Evolutionary conservation across 1,140 invertebrate species (phyloP), one percentile per base, ranked within the genome.

Genomic region (Aphelenchoides besseyi): DNA sequence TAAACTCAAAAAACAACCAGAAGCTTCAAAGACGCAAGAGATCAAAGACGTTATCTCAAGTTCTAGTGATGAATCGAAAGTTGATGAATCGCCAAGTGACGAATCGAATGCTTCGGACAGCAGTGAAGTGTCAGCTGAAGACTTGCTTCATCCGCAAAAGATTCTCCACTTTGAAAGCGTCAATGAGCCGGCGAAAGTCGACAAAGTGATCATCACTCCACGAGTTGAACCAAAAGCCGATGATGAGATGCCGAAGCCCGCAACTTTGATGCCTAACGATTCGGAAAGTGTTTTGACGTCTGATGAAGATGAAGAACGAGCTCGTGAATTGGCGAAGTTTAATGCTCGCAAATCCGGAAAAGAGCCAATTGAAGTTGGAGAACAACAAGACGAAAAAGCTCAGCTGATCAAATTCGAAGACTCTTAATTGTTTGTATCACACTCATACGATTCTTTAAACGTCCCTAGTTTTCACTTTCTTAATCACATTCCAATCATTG

Each of bases 351-450:
- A 37, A 12, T 66, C 63, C n/a, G 63, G 63, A 37, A 37, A 66
- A 3, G 63, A 66, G 63, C 30, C 8, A 53, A 37, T n/a, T n/a
- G 63, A 66, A 53, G 36, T 66, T 53, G 41, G 36, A 1, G 36
- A 66, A 53, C 30, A 1, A 1, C 33, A 35, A 23, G 36, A 66
- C 16, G 63, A 66, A 12, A 28, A 12, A 30, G 26, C 30, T 12
- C n/a, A 16, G 12, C 16, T 66, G 12, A 26, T 66, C 63, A 26
- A 53, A 26, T 66, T 66, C 63, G 32, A 66, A 53, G 63, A 66
- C 41, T 16, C 32, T 23, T n/a, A n/a, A n/a, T 52, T n/a, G 48
- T 52, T 23, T 1, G 48, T n/a, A n/a, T n/a, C n/a, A n/a, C n/a
- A n/a, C n/a, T n/a, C n/a, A n/a, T n/a, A n/a, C n/a, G n/a, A n/a